These are phyloP conservation scores for Protonibea diacanthus DNA, from an alignment of 2,797 vertebrate genomes.

Conservation along the genomic window DNA sequence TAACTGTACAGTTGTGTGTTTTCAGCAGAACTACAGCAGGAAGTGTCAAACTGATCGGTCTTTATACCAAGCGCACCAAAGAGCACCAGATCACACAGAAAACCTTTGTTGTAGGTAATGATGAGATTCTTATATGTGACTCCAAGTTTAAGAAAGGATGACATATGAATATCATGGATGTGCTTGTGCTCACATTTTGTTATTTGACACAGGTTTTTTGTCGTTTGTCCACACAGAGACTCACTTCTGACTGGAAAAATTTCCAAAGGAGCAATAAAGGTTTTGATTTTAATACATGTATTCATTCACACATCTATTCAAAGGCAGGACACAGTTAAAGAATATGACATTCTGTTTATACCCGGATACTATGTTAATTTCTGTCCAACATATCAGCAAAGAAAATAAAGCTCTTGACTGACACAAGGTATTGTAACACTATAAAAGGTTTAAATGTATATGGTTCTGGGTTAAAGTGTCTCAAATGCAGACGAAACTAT, in stretches of 20 bases:
- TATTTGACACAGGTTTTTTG: neutral
- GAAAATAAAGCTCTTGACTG: neutral
- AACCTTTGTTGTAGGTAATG: neutral
- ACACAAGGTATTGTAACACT: neutral
- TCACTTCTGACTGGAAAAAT: neutral
- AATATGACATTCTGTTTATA: neutral
- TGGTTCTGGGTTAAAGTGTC: neutral
- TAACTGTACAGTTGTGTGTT: neutral
- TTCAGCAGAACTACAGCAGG: neutral
- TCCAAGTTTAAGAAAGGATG: neutral
- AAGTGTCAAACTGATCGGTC: too few species aligned
- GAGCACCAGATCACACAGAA: neutral
- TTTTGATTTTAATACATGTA: slow-evolving; percentile 12
- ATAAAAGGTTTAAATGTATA: neutral
- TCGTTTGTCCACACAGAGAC: neutral
- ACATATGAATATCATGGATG: neutral
- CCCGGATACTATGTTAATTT: neutral
- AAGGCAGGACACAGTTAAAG: neutral
- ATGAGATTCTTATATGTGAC: neutral
- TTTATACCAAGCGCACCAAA: neutral
- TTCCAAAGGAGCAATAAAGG: neutral
- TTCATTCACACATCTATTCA: neutral
- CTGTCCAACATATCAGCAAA: neutral
- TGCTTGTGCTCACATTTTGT: too few species aligned
- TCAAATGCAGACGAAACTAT: slow-evolving; percentile 19